Conservation (phyloP, 2,113 vertebrate species). For the Poecilia latipinna region DNA sequence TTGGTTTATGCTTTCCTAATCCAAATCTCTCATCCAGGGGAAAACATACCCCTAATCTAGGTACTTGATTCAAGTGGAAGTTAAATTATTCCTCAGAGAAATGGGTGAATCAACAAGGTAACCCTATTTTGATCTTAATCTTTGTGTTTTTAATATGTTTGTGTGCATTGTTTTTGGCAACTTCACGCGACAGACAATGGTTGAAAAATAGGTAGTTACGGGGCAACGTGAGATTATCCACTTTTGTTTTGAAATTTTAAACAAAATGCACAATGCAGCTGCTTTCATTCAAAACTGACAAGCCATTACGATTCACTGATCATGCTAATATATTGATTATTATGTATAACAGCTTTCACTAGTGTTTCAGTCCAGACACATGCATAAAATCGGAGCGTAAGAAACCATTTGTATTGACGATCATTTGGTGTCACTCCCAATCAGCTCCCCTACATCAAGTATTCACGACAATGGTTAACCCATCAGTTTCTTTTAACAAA, state of each 20-base stretch:
- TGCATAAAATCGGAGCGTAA: no score
- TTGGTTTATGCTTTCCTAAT: background rate
- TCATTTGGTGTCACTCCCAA: background rate
- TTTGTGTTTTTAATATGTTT: background rate
- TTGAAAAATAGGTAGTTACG: no score
- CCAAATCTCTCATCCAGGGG: background rate
- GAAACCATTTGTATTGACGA: background rate
- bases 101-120: background rate
- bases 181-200: no score
- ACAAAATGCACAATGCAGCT: background rate
- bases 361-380: no score
- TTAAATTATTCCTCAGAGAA: background rate
- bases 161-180: background rate
- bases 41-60: background rate
- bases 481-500: background rate
- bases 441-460: background rate
- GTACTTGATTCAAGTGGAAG: background rate
- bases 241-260: no score
- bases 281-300: background rate
- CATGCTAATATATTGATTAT: background rate
- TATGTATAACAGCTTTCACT: background rate
- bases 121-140: background rate
- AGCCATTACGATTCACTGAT: background rate
- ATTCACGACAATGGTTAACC: background rate
- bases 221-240: no score